Evolutionary conservation across 2,797 vertebrate genomes (phyloP).

Genomic region (Hypotaenidia okinawae): DNA sequence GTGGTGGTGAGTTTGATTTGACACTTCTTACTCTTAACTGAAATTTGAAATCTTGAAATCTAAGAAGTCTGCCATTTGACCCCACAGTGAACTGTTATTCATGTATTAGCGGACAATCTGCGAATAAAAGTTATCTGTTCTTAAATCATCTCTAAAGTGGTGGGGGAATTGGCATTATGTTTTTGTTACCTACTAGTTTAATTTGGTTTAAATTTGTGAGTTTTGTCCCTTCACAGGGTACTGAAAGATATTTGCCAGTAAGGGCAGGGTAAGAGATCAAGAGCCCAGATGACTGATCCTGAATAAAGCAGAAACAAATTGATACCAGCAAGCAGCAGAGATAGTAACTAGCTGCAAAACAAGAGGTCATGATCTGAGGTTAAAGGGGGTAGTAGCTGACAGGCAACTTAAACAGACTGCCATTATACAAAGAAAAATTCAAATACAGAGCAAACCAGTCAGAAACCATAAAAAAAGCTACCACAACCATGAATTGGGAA

Average conservation of each 20-base stretch:
- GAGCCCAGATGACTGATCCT: background rate
- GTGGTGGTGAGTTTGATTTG: background rate
- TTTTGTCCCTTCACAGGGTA: background rate
- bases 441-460: background rate
- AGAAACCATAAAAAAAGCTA: background rate
- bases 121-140: background rate
- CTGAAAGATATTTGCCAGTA: background rate
- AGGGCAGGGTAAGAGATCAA: background rate
- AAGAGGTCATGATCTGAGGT: conserved; percentile 30
- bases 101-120: background rate
- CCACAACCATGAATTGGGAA: background rate
- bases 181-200: background rate
- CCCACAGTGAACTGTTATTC: background rate
- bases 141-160: background rate
- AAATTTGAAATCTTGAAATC: background rate
- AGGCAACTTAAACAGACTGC: background rate
- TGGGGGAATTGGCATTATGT: background rate
- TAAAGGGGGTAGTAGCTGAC: conserved; percentile 1
- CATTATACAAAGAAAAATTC: background rate
- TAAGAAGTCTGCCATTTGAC: background rate
- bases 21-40: background rate
- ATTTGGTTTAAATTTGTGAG: background rate
- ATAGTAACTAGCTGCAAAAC: conserved; percentile 23
- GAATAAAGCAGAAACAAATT: conserved; percentile 3
- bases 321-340: conserved; percentile 21